Conservation (phyloP, 1,140 invertebrate species). For the Cardiocondyla obscurior region DNA sequence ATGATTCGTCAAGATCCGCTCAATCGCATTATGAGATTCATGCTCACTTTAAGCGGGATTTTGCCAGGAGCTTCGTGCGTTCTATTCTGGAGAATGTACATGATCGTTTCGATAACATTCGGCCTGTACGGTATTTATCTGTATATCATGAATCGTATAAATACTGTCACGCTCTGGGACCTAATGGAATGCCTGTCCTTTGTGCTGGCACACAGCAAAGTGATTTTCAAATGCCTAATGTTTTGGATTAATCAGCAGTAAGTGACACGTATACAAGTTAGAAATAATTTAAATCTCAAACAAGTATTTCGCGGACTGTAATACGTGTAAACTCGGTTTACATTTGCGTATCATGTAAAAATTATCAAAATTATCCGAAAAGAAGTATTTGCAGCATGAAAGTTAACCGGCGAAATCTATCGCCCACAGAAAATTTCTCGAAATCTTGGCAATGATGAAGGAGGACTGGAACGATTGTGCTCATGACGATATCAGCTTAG, state of each 20-base stretch:
- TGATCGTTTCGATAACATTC: not conserved
- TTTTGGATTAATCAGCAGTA: constrained; percentile 29
- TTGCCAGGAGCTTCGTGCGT: not conserved
- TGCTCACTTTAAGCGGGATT: not conserved
- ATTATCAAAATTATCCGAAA: too few relatives aligned
- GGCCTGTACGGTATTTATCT: not conserved
- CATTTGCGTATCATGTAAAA: too few relatives aligned
- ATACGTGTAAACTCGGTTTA: too few relatives aligned
- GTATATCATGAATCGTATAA: not conserved
- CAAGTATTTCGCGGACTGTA: too few relatives aligned
- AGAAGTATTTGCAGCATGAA: too few relatives aligned
- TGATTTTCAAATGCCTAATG: not conserved
- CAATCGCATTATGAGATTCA: not conserved
- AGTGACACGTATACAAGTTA: not conserved
- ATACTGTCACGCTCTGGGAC: not conserved
- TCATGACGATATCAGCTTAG: not conserved
- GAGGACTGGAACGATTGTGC: not conserved
- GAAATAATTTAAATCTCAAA: too few relatives aligned
- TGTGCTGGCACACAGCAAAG: not conserved
- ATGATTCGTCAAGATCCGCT: not conserved
- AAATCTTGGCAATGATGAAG: not conserved
- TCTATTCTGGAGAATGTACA: not conserved
- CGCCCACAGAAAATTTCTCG: constrained; percentile 6
- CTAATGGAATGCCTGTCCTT: not conserved
- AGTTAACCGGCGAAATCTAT: too few relatives aligned